These are phyloP conservation scores for Poeciliopsis retropinna DNA, from an alignment of 2,113 vertebrate species.

Conservation along the genomic window DNA sequence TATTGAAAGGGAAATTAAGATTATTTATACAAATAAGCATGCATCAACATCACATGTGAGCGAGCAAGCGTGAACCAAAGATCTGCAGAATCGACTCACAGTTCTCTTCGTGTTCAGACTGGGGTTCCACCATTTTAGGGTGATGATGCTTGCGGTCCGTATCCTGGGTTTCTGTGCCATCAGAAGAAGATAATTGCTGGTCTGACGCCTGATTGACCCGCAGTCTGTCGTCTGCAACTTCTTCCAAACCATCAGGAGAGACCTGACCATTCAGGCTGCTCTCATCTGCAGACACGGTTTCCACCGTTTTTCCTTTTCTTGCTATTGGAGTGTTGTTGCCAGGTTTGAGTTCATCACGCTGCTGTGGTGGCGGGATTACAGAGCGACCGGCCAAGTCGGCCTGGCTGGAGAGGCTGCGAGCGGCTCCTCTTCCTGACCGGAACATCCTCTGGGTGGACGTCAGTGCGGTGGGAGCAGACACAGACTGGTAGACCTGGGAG, in stretches of 20 bases:
- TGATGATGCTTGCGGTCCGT: not conserved
- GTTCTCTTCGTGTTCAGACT: slow-evolving; percentile 31
- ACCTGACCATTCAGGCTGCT: no score
- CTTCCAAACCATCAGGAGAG: not conserved
- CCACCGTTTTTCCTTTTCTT: no score
- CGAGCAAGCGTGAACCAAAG: not conserved
- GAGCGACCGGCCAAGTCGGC: not conserved
- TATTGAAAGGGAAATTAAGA: no score
- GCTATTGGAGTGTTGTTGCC: not conserved
- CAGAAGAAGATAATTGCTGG: not conserved
- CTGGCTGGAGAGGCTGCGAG: not conserved
- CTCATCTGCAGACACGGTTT: no score
- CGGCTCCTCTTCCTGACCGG: slow-evolving; percentile 20
- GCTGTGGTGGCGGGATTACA: not conserved
- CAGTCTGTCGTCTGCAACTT: not conserved
- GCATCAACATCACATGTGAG: no score
- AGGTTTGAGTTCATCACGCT: not conserved
- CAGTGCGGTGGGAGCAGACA: not conserved
- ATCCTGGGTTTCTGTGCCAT: not conserved
- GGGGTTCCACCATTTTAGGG: slow-evolving; percentile 43
- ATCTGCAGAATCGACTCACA: slow-evolving; percentile 24
- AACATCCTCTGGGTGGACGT: not conserved
- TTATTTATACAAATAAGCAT: no score
- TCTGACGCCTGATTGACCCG: not conserved
- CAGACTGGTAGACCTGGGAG: slow-evolving; percentile 5